These are phyloP conservation scores for Gambusia yucatana DNA, from an alignment of 2,797 vertebrate genomes.

Conservation along the genomic window DNA sequence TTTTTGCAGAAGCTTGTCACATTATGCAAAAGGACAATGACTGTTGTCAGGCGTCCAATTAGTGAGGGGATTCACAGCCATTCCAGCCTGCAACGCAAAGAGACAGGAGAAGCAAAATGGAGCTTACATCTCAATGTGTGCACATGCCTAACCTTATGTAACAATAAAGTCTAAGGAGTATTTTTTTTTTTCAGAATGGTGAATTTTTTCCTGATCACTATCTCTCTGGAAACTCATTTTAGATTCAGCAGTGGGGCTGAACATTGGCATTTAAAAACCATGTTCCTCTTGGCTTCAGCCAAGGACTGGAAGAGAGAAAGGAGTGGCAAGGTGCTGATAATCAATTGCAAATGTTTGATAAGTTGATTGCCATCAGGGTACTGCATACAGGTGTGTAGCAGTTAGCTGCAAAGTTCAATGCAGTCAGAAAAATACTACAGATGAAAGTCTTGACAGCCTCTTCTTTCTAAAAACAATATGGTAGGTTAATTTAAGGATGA, in stretches of 20 bases:
- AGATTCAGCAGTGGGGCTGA: neutral
- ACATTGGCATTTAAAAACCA: neutral
- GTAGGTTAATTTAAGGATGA: too few species aligned
- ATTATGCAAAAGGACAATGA: slow-evolving; percentile 49
- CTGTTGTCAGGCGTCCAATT: slow-evolving; percentile 58
- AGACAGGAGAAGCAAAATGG: slow-evolving; percentile 38
- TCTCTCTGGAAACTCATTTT: neutral
- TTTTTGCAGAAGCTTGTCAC: slow-evolving; percentile 57
- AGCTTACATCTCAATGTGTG: slow-evolving; percentile 4
- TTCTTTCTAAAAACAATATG: neutral
- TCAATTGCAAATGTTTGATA: neutral
- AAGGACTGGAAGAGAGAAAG: neutral
- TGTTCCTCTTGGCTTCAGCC: neutral
- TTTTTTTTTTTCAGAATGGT: neutral
- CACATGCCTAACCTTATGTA: neutral
- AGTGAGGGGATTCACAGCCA: slow-evolving; percentile 35
- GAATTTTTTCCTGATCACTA: neutral
- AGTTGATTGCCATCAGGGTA: neutral
- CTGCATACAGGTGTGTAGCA: neutral
- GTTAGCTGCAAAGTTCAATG: neutral
- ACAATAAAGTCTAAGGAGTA: neutral
- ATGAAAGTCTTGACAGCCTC: neutral
- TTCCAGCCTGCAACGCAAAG: slow-evolving; percentile 35
- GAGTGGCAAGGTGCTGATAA: neutral
- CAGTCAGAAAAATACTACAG: neutral